Percentiles rank a stretch among this genome's conserved stretches.
Evolutionary conservation across 2,797 vertebrate species (phyloP).

Genomic region (Dicrostonyx torquatus): DNA sequence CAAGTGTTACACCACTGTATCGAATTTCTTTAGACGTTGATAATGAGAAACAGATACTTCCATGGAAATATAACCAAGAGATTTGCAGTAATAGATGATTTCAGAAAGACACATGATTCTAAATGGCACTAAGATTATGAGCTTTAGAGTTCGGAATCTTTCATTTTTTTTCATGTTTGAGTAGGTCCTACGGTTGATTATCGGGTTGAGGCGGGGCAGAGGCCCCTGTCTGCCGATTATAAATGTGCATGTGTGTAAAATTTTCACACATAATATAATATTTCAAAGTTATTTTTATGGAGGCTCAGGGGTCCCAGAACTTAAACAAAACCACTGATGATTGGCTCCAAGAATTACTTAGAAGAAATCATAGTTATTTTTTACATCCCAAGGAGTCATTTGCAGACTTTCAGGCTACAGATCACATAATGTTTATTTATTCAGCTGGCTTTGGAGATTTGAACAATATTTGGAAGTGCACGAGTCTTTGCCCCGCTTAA

Average conservation of each 20-base stretch:
- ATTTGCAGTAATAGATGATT: slow-evolving; percentile 79
- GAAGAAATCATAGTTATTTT: slow-evolving; percentile 71
- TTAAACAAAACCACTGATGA: slow-evolving; percentile 76
- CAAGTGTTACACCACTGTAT: slow-evolving; percentile 76
- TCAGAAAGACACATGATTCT: slow-evolving; percentile 76
- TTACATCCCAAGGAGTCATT: slow-evolving; percentile 73
- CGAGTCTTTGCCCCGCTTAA: slow-evolving; percentile 70
- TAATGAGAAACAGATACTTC: slow-evolving; percentile 83
- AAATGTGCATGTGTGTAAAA: slow-evolving; percentile 80
- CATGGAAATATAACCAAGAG: slow-evolving; percentile 76
- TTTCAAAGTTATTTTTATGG: slow-evolving; percentile 82
- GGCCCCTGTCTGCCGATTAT: slow-evolving; percentile 73
- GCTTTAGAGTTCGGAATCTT: slow-evolving; percentile 68
- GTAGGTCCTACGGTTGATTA: slow-evolving; percentile 79
- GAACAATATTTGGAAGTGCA: slow-evolving; percentile 80
- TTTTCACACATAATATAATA: slow-evolving; percentile 81
- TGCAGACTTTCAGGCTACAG: slow-evolving; percentile 77
- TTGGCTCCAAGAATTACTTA: slow-evolving; percentile 76
- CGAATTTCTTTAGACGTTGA: slow-evolving; percentile 79
- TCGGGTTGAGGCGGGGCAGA: slow-evolving; percentile 71
- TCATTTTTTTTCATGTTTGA: slow-evolving; percentile 78
- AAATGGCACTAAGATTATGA: slow-evolving; percentile 79
- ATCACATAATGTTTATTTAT: slow-evolving; percentile 82
- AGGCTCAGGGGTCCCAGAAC: slow-evolving; percentile 72
- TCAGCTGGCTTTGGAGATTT: slow-evolving; percentile 84